Base-by-base conservation (phyloP, 2,888 invertebrate genomes). In the Tuberolachnus salignus region DNA sequence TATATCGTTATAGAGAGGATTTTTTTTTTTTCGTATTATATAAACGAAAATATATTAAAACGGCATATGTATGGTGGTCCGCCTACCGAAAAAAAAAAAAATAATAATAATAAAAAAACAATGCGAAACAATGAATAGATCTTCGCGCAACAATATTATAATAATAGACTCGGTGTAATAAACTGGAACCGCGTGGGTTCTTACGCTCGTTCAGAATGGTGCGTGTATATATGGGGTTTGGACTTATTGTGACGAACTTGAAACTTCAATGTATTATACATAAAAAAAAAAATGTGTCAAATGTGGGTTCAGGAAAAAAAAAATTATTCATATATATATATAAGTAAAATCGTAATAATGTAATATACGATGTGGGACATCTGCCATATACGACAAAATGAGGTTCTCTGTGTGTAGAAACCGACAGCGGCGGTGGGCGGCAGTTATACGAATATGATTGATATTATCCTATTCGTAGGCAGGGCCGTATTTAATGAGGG, bases 161-260 rank as follows among this genome's bases (percentile, higher is more conserved):
- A 75, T 78, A 78, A 78, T 57, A 59, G 78, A 69, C 57, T 49
- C 13, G 51, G 59, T 78, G 16, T 69, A 67, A 78, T 78, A 78
- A 69, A 78, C 69, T 57, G 57, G 19, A 69, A 69, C 21, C 49
- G 61, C 49, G 78, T 78, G 51, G 78, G 78, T 13, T 46, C 46
- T 3, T 34, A 34, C 53, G 42, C 74, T 74, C 55, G 34, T 34
- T 6, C 34, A 3, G 34, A n/a, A n/a, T 6, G 44, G 19, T 55
- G 63, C n/a, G 23, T 34, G 34, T 6, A 34, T 57, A 46, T 26
- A 34, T 49, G 34, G n/a, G 51, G 69, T 78, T 69, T 78, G 78
- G 78, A 69, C 26, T 59, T 69, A 67, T 78, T 69, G 78, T 78
- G 67, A 78, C 57, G 57, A 42, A 75, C 75, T 66, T 46, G 57